Evolutionary conservation across 92 coral and sea anemone genomes (phyloP).

Genomic region (Epizoanthus rinbou): DNA sequence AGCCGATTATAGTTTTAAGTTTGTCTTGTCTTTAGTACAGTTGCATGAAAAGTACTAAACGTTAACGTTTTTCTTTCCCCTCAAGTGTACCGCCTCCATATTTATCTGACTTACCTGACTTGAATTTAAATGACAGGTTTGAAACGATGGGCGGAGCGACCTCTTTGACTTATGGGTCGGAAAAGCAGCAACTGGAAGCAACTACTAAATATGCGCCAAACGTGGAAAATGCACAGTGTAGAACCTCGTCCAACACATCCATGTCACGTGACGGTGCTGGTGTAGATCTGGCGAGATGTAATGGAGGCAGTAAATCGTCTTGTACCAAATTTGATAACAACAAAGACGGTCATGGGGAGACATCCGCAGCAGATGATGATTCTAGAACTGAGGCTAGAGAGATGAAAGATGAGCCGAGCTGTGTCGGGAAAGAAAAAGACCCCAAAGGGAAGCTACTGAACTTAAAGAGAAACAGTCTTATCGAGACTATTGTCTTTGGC

Average conservation of each 20-base stretch:
- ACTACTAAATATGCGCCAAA: neutral
- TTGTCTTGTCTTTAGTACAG: too few relatives aligned
- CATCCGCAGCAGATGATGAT: neutral
- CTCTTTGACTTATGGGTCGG: neutral
- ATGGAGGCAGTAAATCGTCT: neutral
- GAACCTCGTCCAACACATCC: too few relatives aligned
- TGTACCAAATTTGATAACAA: neutral
- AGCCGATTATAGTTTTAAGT: too few relatives aligned
- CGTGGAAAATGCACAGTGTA: too few relatives aligned
- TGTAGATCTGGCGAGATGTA: neutral
- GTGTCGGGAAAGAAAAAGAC: neutral
- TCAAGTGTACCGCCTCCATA: too few relatives aligned
- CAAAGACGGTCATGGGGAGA: neutral
- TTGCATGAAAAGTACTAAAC: too few relatives aligned
- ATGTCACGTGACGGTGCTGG: too few relatives aligned
- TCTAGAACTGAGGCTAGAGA: neutral
- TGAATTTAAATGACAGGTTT: constrained; percentile 47
- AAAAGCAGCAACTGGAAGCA: constrained; percentile 22
- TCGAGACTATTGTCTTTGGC: constrained; percentile 47
- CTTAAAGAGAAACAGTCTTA: constrained; percentile 8
- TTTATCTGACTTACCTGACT: too few relatives aligned
- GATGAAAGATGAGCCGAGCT: neutral
- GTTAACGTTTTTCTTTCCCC: too few relatives aligned
- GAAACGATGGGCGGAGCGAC: constrained; percentile 37
- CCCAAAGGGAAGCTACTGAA: constrained; percentile 29